Conservation (phyloP, 1,140 invertebrate species). For the Drosophila equinoxialis region DNA sequence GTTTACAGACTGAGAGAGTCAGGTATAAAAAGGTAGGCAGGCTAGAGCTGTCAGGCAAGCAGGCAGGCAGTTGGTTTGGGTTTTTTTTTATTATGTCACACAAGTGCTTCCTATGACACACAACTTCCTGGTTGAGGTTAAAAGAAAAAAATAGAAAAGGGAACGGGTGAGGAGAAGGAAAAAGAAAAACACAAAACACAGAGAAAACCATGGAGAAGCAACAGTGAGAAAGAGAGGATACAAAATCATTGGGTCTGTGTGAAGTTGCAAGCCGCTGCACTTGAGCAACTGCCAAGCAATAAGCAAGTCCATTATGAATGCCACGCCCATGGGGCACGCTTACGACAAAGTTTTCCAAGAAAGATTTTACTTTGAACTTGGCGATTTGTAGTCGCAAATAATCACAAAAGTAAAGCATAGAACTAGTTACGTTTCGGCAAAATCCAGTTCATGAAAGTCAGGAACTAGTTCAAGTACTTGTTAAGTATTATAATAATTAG, state of each 20-base stretch:
- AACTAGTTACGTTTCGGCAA: constrained; percentile 31
- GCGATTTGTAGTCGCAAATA: neutral
- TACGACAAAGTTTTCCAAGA: constrained; percentile 36
- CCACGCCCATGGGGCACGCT: constrained; percentile 42
- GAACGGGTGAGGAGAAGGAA: constrained; percentile 12
- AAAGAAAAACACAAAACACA: constrained; percentile 18
- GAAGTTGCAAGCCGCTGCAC: constrained; percentile 20
- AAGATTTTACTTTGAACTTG: constrained; percentile 29
- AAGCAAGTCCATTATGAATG: constrained; percentile 60
- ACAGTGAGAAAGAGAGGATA: neutral
- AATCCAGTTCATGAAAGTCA: constrained; percentile 25
- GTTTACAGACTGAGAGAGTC: constrained; percentile 40
- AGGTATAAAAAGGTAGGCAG: constrained; percentile 50
- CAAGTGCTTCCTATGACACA: constrained; percentile 78
- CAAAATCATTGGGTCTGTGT: constrained; percentile 22
- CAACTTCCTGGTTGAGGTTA: constrained; percentile 69
- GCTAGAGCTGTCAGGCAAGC: constrained; percentile 27
- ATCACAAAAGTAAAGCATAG: constrained; percentile 1
- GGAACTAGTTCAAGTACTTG: neutral
- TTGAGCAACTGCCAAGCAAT: constrained; percentile 45
- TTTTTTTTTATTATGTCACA: constrained; percentile 74
- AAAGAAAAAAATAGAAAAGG: constrained; percentile 35
- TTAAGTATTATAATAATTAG: no score
- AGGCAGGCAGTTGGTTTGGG: neutral
- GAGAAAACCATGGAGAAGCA: constrained; percentile 12